Conservation (phyloP, 2,888 invertebrate species). For the Dinocampus coccinellae region DNA sequence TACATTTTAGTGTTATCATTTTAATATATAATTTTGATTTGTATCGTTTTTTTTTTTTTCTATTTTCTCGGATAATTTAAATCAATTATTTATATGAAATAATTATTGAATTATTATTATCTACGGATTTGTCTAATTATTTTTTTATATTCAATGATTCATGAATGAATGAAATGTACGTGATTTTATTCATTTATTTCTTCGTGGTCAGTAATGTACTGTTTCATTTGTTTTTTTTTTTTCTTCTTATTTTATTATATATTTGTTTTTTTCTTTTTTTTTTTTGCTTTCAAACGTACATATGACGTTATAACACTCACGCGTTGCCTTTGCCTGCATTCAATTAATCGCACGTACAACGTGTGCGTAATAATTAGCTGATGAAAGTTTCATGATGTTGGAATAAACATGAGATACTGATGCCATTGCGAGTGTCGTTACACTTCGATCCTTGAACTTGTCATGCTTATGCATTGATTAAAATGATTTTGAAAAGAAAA, state of each 20-base stretch:
- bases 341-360: neutral
- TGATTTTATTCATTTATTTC: neutral
- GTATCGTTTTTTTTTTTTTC: neutral
- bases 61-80: neutral
- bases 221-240: too few relatives aligned
- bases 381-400: constrained; percentile 1
- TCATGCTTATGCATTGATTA: neutral
- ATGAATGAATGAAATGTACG: neutral
- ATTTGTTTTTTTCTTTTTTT: too few relatives aligned
- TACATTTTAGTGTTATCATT: constrained; percentile 4
- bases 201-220: neutral
- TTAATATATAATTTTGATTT: neutral
- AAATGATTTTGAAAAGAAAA: neutral
- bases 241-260: too few relatives aligned
- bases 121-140: too few relatives aligned
- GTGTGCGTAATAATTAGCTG: constrained; percentile 13
- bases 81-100: neutral
- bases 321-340: neutral
- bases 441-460: constrained; percentile 32
- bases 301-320: neutral
- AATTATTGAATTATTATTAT: neutral
- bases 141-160: neutral
- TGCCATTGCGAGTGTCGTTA: constrained; percentile 20
- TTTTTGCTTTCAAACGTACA: neutral
- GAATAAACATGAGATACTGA: constrained; percentile 24